Percentiles rank a stretch among this genome's conserved stretches.
phyloP scores from a whole-genome alignment of 92 coral and sea anemone genomes.

The Nematostella vectensis region DNA sequence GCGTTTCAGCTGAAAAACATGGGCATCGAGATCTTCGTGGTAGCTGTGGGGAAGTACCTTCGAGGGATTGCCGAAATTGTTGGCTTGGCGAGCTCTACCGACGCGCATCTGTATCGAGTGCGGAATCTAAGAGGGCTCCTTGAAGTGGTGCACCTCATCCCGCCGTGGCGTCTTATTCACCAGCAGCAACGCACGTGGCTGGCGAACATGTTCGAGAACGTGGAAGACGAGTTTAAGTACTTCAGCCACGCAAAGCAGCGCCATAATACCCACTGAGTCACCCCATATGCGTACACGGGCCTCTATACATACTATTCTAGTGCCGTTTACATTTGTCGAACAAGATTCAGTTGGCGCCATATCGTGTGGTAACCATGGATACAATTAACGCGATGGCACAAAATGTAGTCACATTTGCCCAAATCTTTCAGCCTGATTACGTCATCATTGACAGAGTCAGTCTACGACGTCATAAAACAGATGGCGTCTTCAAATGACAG shows the following conservation, averaged over 20 bases:
- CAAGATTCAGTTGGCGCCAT: too few relatives aligned
- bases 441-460: too few relatives aligned
- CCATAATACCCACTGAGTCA: not conserved
- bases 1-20: constrained; percentile 55
- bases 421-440: too few relatives aligned
- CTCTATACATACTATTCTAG: too few relatives aligned
- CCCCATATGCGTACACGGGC: too few relatives aligned
- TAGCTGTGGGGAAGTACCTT: constrained; percentile 70
- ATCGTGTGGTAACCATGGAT: too few relatives aligned
- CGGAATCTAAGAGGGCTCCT: constrained; percentile 21
- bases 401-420: too few relatives aligned
- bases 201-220: constrained; percentile 38
- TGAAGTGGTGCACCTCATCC: constrained; percentile 59
- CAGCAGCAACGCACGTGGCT: constrained; percentile 42
- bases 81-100: constrained; percentile 72
- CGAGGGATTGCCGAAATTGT: constrained; percentile 76
- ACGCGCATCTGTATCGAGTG: constrained; percentile 67
- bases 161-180: constrained; percentile 49
- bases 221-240: constrained; percentile 18
- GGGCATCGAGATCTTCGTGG: constrained; percentile 66
- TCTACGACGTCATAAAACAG: too few relatives aligned
- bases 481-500: too few relatives aligned
- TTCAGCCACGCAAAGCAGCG: not conserved
- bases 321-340: too few relatives aligned
- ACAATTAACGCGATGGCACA: too few relatives aligned